A percentile compares a stretch with the other conserved stretches of the same genome.
phyloP scores from a whole-genome alignment of 2,797 vertebrate species.

The Micrastur ruficollis region DNA sequence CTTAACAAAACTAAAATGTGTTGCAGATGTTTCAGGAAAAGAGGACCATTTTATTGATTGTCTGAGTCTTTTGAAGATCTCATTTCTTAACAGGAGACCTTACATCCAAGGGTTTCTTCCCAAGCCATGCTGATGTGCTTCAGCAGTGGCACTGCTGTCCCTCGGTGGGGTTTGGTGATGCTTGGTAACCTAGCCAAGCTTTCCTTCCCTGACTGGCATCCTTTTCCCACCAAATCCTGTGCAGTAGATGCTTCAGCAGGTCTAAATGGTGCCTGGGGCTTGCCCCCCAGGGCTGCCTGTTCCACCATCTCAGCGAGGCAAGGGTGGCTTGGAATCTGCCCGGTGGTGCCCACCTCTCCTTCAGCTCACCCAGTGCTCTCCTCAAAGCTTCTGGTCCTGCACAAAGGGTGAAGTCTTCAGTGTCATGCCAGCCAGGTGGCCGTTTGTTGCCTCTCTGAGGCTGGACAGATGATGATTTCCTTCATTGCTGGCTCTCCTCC shows the following conservation, averaged over 20 bases:
- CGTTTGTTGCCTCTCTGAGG: background rate
- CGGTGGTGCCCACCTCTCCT: background rate
- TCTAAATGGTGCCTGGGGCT: background rate
- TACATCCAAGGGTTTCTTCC: background rate
- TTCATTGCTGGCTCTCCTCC: background rate
- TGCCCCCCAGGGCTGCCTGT: background rate
- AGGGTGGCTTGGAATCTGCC: background rate
- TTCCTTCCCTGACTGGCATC: background rate
- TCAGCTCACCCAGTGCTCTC: background rate
- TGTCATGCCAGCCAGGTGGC: background rate
- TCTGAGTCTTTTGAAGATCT: background rate
- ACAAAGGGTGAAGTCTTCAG: background rate
- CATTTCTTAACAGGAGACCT: background rate
- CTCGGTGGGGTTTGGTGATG: background rate
- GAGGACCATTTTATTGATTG: fast-evolving
- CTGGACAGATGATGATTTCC: background rate
- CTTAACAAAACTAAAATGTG: background rate
- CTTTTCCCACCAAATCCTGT: background rate
- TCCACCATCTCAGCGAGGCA: background rate
- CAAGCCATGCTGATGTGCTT: fast-evolving
- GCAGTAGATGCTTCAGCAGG: background rate
- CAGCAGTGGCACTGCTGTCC: fast-evolving
- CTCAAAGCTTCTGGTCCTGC: background rate
- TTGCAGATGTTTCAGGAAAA: background rate
- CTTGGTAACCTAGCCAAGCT: background rate